phyloP scores from a whole-genome alignment of 2,113 vertebrate species.

The Thinocorus orbignyianus region DNA sequence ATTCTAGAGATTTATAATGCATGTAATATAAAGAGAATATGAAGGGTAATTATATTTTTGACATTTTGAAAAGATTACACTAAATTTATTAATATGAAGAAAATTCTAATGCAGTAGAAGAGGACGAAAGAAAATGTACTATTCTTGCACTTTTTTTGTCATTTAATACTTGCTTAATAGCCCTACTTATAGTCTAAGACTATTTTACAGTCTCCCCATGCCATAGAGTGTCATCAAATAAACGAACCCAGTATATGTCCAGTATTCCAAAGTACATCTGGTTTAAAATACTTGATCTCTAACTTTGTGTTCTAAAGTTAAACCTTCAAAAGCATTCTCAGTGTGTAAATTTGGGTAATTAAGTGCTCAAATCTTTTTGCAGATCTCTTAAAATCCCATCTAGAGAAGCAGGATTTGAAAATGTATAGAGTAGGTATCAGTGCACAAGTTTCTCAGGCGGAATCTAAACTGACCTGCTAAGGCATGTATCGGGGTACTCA shows the following conservation, averaged over 20 bases:
- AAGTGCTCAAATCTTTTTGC: neutral
- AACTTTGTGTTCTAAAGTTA: neutral
- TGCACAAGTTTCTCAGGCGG: neutral
- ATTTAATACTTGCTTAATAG: conserved; percentile 14
- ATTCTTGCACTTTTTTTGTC: neutral
- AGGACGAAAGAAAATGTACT: neutral
- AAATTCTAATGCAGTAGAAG: neutral
- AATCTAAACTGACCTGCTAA: neutral
- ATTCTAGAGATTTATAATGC: neutral
- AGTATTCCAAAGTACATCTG: neutral
- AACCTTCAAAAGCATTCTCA: neutral
- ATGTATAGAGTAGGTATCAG: neutral
- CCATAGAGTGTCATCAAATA: neutral
- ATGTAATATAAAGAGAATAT: neutral
- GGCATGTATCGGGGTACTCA: neutral
- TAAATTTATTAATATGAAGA: neutral
- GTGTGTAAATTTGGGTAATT: too few relatives aligned
- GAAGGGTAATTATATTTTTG: conserved; percentile 28
- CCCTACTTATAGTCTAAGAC: neutral
- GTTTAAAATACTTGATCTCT: conserved; percentile 32
- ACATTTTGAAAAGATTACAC: conserved; percentile 36
- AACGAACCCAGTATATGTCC: neutral
- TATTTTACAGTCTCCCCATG: neutral
- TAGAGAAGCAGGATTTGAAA: neutral
- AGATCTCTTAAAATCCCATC: neutral